These are phyloP conservation scores for Chanos chanos DNA, from an alignment of 2,797 vertebrate genomes.

Conservation along the genomic window DNA sequence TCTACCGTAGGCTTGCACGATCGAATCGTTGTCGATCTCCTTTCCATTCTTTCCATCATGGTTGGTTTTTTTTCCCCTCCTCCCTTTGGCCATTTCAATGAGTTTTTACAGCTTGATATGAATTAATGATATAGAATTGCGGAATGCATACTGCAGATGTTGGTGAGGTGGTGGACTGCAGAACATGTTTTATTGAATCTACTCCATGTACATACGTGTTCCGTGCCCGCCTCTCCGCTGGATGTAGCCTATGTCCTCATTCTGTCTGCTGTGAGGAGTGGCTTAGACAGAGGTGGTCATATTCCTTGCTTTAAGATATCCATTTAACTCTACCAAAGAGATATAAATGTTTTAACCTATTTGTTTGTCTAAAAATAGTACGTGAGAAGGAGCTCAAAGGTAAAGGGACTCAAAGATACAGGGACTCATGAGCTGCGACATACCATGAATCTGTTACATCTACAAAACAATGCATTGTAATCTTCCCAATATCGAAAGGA, in stretches of 20 bases:
- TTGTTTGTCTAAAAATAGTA: too few relatives aligned
- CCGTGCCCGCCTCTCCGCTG: slow-evolving; percentile 23
- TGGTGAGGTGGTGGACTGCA: too few relatives aligned
- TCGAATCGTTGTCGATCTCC: not conserved
- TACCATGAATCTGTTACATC: too few relatives aligned
- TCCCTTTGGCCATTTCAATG: not conserved
- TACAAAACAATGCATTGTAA: too few relatives aligned
- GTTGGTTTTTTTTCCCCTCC: not conserved
- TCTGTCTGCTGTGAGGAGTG: slow-evolving; percentile 50
- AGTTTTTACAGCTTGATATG: not conserved
- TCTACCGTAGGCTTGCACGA: not conserved
- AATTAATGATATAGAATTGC: not conserved
- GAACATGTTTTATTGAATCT: slow-evolving; percentile 25
- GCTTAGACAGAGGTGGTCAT: slow-evolving; percentile 45
- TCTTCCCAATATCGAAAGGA: too few relatives aligned
- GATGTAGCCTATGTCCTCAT: slow-evolving; percentile 54
- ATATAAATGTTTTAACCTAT: too few relatives aligned
- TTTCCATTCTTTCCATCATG: not conserved
- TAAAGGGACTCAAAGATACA: too few relatives aligned
- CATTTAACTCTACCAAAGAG: too few relatives aligned
- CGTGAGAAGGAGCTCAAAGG: too few relatives aligned
- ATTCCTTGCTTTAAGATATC: not conserved
- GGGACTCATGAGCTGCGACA: too few relatives aligned
- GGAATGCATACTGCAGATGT: not conserved
- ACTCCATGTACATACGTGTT: slow-evolving; percentile 15